phyloP scores from a whole-genome alignment of 1,140 invertebrate genomes.

The Galleria mellonella region DNA sequence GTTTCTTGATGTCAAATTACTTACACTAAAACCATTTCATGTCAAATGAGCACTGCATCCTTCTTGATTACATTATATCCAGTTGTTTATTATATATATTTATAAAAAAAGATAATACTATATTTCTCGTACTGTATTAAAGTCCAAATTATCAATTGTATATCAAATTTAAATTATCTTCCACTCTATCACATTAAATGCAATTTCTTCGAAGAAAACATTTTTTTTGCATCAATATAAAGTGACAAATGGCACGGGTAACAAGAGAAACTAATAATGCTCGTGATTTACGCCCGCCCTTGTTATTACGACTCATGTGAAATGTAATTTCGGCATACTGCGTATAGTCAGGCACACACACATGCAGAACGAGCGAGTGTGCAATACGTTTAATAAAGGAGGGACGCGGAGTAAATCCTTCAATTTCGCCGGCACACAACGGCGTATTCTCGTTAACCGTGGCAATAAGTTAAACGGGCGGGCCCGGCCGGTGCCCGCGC shows the following conservation, averaged over 20 bases:
- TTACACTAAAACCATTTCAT: neutral
- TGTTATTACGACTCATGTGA: constrained; percentile 73
- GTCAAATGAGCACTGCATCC: neutral
- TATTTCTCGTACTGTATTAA: no score
- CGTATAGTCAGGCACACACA: constrained; percentile 51
- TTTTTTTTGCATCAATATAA: constrained; percentile 42
- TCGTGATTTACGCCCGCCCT: constrained; percentile 69
- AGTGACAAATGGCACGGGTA: constrained; percentile 61
- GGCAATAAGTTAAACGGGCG: constrained; percentile 71
- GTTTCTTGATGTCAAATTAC: neutral
- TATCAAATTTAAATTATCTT: no score
- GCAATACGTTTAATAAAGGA: constrained; percentile 73
- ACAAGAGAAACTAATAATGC: constrained; percentile 71
- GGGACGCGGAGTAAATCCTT: constrained; percentile 71
- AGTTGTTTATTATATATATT: no score
- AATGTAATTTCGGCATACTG: constrained; percentile 71
- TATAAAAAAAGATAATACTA: no score
- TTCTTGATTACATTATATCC: no score
- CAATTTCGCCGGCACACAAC: constrained; percentile 69
- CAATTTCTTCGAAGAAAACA: neutral
- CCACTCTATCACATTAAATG: neutral
- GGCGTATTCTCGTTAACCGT: constrained; percentile 72
- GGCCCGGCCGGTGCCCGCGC: constrained; percentile 22
- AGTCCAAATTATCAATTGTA: no score
- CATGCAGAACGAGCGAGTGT: constrained; percentile 33